Evolutionary conservation across 2,888 invertebrate genomes (phyloP).

Genomic region (Apoda limacodes): DNA sequence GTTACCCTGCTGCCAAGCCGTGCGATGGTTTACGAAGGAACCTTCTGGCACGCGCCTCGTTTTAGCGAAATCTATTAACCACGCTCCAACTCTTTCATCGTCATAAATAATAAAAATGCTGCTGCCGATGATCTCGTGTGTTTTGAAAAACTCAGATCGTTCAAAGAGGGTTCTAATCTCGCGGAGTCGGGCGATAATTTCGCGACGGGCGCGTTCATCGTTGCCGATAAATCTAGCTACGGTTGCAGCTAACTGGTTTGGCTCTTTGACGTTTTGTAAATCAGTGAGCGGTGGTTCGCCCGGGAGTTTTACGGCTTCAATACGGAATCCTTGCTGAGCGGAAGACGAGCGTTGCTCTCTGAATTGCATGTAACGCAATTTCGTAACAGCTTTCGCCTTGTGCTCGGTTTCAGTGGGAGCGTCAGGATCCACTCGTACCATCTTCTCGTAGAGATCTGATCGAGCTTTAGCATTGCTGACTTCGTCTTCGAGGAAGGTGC

Average conservation of each 20-base stretch:
- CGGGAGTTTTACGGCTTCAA: constrained; percentile 93
- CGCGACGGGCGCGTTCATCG: constrained; percentile 73
- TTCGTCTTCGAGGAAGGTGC: constrained; percentile 96
- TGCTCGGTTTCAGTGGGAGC: constrained; percentile 91
- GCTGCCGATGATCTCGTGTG: constrained; percentile 93
- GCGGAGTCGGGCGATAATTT: constrained; percentile 79
- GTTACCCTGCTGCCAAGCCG: constrained; percentile 91
- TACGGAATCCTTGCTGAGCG: constrained; percentile 92
- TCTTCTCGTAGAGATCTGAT: constrained; percentile 93
- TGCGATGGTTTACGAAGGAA: constrained; percentile 79
- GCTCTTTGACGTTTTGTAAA: constrained; percentile 86
- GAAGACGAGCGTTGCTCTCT: constrained; percentile 94
- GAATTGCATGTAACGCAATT: constrained; percentile 97
- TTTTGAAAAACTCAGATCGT: constrained; percentile 84
- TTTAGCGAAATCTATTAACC: constrained; percentile 98
- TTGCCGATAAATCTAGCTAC: constrained; percentile 80
- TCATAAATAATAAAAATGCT: constrained; percentile 96
- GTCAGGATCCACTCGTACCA: constrained; percentile 89
- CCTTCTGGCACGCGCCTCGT: constrained; percentile 81
- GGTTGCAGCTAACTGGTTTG: constrained; percentile 78
- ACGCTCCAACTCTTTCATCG: constrained; percentile 86
- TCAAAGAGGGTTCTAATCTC: constrained; percentile 85
- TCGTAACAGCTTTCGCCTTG: constrained; percentile 86
- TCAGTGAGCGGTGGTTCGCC: constrained; percentile 87
- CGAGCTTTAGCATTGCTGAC: constrained; percentile 89